Evolutionary conservation across 2,113 vertebrate species (phyloP), one percentile per base, ranked within the genome.

Genomic region (Boleophthalmus pectinirostris): DNA sequence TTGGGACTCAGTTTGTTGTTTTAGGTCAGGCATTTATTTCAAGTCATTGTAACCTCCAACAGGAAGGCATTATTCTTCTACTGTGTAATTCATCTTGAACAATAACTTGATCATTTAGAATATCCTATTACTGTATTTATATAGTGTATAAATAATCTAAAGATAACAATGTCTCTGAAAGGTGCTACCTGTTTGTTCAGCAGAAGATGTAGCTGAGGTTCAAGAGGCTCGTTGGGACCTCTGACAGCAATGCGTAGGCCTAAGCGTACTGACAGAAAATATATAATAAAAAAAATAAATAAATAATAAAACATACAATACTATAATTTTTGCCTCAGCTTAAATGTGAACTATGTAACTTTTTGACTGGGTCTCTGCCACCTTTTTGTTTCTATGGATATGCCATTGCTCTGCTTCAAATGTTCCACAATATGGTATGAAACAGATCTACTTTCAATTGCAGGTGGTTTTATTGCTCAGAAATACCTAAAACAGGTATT

Each of bases 151-250:
- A 47, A 47, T 21, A 54, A 54, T n/a, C 51, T 7, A 53, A 6
- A 20, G 20, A 53, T 7, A n/a, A 53, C 49, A 53, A 58, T 10
- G 14, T 72, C 1, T n/a, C 9, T 14, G 16, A 51, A 47, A 47
- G 46, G 12, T n/a, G n/a, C 82, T 57, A 89, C 85, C 80, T 86
- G 35, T 70, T 82, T 82, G 65, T 73, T 66, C 23, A 73, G 51
- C 24, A 60, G 14, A 18, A 75, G 64, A 45, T 78, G 66, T 3
- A 69, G 45, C 76, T 81, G 38, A 45, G 86, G 81, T 16, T 81
- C 64, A 7, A 87, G 70, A 9, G 68, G 60, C 6, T 83, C 70
- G 12, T 8, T 67, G 20, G 74, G 74, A 73, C 80, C 84, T 33
- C 16, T 51, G 24, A 92, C 43, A 70, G 72, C 69, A 0, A 87